Evolutionary conservation across 2,113 vertebrate genomes (phyloP), one percentile per base, ranked within the genome.

Genomic region (Cervus canadensis): DNA sequence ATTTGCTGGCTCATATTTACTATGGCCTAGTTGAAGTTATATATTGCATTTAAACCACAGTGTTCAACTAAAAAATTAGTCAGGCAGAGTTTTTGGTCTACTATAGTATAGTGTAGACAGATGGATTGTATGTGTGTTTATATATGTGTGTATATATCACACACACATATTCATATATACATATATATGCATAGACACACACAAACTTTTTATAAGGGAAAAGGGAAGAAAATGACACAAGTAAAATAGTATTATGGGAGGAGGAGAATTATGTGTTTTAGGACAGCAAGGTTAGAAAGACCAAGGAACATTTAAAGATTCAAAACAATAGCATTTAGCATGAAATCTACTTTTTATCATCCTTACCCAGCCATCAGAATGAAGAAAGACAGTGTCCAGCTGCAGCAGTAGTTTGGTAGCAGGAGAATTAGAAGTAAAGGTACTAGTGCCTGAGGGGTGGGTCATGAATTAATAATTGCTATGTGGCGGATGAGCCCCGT

Each of bases 391-490:
- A 54, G 79, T 23, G 98, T 98, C 99, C 99, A 94, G 98, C 98
- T 74, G 36, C 59, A 25, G 60, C 96, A 11, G 56, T 56, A 64
- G 91, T 97, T 94, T 88, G 56, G 93, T 67, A 97, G 98, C 45
- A 87, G 94, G 23, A 59, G 98, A 97, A 91, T 93, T 85, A 97
- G 98, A 91, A 98, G 98, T 60, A 89, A 98, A 99, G 98, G 98
- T 98, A 98, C 85, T 93, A 95, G 84, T 89, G 99, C 99, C 99
- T 74, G 98, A 98, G 99, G 99, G 98, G 87, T 97, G 98, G 99
- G 98, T 99, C 98, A 99, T 99, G 99, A 99, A 99, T 99, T 99
- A 99, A 98, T 99, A 99, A 99, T 99, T 96, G 98, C 98, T 33
- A 83, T 87, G 98, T 98, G 98, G 97, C 97, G 98, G 99, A 98